These are phyloP conservation scores for Cordylochernes scorpioides DNA, from an alignment of 2,888 invertebrate genomes.

Conservation along the genomic window DNA sequence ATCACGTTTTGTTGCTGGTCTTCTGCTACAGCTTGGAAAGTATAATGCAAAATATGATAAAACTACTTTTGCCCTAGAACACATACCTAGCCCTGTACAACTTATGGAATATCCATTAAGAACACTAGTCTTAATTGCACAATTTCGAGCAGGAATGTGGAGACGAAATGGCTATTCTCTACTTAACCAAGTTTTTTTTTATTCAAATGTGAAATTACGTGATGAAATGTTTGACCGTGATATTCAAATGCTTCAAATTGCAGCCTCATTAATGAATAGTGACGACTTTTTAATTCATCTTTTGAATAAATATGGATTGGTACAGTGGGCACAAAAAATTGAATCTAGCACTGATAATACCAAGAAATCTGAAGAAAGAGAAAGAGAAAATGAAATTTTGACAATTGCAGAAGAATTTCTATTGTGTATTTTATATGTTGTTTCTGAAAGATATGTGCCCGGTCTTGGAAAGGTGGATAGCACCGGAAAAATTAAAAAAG, in stretches of 20 bases:
- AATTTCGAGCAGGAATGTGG: conserved; percentile 88
- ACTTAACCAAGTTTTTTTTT: conserved; percentile 83
- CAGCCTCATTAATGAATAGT: conserved; percentile 23
- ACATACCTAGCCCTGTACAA: conserved; percentile 36
- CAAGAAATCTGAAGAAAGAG: conserved; percentile 39
- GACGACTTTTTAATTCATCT: conserved; percentile 73
- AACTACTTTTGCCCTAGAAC: conserved; percentile 41
- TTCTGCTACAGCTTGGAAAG: conserved; percentile 48
- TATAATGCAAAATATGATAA: conserved; percentile 42
- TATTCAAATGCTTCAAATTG: conserved; percentile 32
- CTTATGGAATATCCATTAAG: conserved; percentile 75
- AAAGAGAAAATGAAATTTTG: conserved; percentile 52
- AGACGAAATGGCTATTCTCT: conserved; percentile 87
- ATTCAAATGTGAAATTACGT: conserved; percentile 78
- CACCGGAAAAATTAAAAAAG: conserved; percentile 64
- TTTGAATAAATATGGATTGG: conserved; percentile 62
- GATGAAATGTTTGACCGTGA: conserved; percentile 85
- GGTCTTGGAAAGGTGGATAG: conserved; percentile 33
- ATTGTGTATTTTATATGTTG: conserved; percentile 50
- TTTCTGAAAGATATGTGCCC: conserved; percentile 33
- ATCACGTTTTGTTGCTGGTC: conserved; percentile 67
- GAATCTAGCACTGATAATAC: no score
- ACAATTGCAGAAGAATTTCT: conserved; percentile 77
- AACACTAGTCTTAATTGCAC: conserved; percentile 32
- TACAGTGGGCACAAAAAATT: conserved; percentile 57